Evolutionary conservation across 2,888 invertebrate species (phyloP).

Genomic region (Drosophila glabriapex): DNA sequence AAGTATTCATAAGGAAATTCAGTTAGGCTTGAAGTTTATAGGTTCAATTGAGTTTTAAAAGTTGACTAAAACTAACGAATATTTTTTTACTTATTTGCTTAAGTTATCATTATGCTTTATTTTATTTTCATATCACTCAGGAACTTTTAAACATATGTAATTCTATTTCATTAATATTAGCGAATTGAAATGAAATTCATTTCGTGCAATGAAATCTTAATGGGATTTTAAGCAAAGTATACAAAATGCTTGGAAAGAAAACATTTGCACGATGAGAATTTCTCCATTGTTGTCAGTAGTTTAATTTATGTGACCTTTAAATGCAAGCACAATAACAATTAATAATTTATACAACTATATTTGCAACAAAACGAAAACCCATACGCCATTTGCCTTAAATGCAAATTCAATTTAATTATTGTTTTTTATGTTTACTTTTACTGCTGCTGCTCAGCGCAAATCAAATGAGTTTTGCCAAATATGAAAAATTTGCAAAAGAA

Average conservation of each 20-base stretch:
- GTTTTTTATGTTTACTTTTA: constrained; percentile 18
- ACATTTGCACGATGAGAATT: constrained; percentile 24
- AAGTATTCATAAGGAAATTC: neutral
- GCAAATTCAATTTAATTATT: constrained; percentile 45
- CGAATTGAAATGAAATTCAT: neutral
- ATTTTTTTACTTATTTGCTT: neutral
- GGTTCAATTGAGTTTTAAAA: neutral
- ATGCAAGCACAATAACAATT: constrained; percentile 37
- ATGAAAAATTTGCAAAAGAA: constrained; percentile 30
- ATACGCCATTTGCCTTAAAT: constrained; percentile 43
- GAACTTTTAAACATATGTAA: neutral
- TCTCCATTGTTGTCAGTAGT: constrained; percentile 25
- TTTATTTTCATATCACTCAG: neutral
- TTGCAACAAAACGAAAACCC: constrained; percentile 23
- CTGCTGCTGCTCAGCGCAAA: constrained; percentile 38
- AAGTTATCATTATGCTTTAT: neutral
- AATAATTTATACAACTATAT: constrained; percentile 21
- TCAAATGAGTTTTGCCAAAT: constrained; percentile 57
- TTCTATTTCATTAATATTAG: neutral
- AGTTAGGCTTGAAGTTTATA: neutral
- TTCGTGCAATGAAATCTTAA: constrained; percentile 3
- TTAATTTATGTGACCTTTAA: constrained; percentile 32
- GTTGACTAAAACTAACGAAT: neutral
- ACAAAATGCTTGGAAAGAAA: neutral
- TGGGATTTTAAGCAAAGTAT: neutral